A percentile compares a stretch with the other conserved stretches of the same genome.
phyloP scores from a whole-genome alignment of 2,113 vertebrate genomes.

The Stegostoma tigrinum region DNA sequence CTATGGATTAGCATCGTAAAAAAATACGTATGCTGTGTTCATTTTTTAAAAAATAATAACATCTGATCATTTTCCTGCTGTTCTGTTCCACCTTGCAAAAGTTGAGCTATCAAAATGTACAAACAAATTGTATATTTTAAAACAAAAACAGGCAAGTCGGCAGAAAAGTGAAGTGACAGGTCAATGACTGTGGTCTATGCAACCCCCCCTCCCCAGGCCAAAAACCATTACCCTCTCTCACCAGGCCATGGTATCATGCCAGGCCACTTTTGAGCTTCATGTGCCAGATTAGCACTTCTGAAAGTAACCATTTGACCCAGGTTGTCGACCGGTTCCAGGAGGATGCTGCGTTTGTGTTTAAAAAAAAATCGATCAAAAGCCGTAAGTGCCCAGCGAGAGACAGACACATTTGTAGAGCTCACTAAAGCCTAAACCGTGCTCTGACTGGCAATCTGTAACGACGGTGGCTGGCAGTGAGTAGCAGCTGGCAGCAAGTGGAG shows the following conservation, averaged over 20 bases:
- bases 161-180: not conserved
- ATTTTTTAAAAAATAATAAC: not conserved
- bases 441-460: not conserved
- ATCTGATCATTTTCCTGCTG: not conserved
- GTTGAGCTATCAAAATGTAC: not conserved
- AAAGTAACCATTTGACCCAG: not conserved
- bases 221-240: not conserved
- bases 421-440: not conserved
- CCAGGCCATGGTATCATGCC: not conserved
- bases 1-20: not conserved
- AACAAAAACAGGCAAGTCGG: not conserved
- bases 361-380: not conserved
- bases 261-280: not conserved
- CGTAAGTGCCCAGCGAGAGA: not conserved
- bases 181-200: not conserved
- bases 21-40: not conserved
- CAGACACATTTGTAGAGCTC: no score
- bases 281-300: not conserved
- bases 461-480: not conserved
- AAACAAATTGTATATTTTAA: not conserved
- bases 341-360: not conserved
- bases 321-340: not conserved
- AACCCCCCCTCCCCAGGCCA: rapidly evolving
- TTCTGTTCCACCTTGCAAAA: not conserved
- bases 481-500: not conserved